Evolutionary conservation across 1,140 invertebrate genomes (phyloP).

Genomic region (Gerris buenoi): DNA sequence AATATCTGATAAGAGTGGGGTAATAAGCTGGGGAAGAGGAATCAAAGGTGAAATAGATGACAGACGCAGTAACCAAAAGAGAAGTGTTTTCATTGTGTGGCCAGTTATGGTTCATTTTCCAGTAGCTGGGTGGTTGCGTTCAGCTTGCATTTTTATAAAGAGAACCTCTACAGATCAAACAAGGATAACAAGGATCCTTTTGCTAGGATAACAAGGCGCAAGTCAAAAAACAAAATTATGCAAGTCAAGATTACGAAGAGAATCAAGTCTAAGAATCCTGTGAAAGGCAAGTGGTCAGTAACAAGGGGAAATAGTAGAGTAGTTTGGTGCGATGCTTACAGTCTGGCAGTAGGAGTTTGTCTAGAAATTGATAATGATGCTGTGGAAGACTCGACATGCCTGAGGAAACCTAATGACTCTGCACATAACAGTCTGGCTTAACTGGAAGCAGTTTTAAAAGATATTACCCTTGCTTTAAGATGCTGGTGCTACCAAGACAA

Average conservation of each 20-base stretch:
- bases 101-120: conserved; percentile 5
- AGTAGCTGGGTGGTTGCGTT: conserved; percentile 3
- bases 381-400: not conserved
- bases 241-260: not conserved
- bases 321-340: not conserved
- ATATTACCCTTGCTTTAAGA: not conserved
- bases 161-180: not conserved
- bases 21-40: not conserved
- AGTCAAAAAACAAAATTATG: not conserved
- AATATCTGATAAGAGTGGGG: not conserved
- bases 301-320: not conserved
- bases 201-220: not conserved
- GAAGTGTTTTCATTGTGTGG: conserved; percentile 7
- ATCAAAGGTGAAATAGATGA: conserved; percentile 3
- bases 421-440: not conserved
- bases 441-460: not conserved
- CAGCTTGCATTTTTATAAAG: conserved; percentile 7
- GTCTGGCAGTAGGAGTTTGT: not conserved
- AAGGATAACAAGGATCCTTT: too few relatives aligned
- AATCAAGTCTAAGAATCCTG: not conserved
- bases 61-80: conserved; percentile 2
- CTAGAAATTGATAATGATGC: not conserved
- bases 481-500: too few relatives aligned
- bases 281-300: not conserved
- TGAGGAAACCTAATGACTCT: not conserved